Base-by-base conservation (phyloP, 2,888 invertebrate genomes). In the Orchesellides sinensis region DNA sequence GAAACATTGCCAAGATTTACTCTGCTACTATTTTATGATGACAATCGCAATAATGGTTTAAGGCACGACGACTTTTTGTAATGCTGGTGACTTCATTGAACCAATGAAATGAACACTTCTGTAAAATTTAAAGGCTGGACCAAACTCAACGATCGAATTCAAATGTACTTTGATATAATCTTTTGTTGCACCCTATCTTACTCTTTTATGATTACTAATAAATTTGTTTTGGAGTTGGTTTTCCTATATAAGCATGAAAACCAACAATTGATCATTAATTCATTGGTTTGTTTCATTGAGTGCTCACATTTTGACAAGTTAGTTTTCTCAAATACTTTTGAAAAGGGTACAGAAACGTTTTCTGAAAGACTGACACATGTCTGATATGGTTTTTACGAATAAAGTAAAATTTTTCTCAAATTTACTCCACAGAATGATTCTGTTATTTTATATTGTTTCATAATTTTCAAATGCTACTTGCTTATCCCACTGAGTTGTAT, bases 31-130 rank as follows among this genome's bases (percentile, higher is more conserved):
- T 21, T 70, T 79, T 79, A 69, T 70, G 70, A 73, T 59, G 73
- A 72, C 73, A 80, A 56, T 73, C 54, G 72, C 49, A 63, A 80
- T 56, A 17, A 65, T 65, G 52, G 72, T 65, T 80, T 61, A 61
- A 59, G 77, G 77, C 78, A 25, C 59, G 45, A 78, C 69, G 56
- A 78, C 78, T 69, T 77, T 63, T 73, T 45, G 49, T 23, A 70
- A 70, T 63, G 79, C 35, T 32, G 79, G 79, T 79, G 79, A 79
- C 70, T 79, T 79, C 70, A 70, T 70, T 54, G 79, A 72, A 49
- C 45, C 56, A 73, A 73, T 73, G 73, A 59, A 59, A 73, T 56
- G 73, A 66, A 66, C 73, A 47, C 47, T 45, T 52, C 66, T 80
- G 66, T n/a, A n/a, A n/a, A n/a, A 80, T 80, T 61, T 74, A 73